phyloP scores from a whole-genome alignment of 2,797 vertebrate species.

The Tarsius wallacei region DNA sequence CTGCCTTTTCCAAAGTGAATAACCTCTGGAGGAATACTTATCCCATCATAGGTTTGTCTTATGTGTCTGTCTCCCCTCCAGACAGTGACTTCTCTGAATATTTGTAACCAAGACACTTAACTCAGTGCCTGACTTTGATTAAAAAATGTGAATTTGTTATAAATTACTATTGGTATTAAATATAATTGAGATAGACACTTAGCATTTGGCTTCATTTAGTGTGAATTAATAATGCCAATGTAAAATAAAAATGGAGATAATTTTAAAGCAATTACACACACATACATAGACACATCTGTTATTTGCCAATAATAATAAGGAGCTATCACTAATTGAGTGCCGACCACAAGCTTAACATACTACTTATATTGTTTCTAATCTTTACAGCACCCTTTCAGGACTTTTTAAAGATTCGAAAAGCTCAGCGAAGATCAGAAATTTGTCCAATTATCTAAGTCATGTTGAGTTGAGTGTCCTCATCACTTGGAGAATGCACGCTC shows the following conservation, averaged over 20 bases:
- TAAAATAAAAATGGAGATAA: not conserved
- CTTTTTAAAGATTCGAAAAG: slow-evolving; percentile 13
- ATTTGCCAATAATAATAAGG: slow-evolving; percentile 10
- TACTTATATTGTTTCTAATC: not conserved
- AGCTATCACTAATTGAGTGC: not conserved
- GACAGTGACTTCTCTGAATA: not conserved
- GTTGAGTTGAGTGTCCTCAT: not conserved
- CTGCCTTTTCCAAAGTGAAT: not conserved
- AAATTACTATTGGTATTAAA: not conserved
- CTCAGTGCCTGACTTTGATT: not conserved
- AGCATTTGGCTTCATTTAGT: not conserved
- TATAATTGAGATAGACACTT: not conserved
- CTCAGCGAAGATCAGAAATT: not conserved
- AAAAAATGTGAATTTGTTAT: not conserved
- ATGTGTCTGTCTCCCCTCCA: not conserved
- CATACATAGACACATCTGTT: not conserved
- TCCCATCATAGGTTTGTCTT: not conserved
- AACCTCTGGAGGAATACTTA: not conserved
- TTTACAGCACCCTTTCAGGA: not conserved
- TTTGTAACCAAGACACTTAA: not conserved
- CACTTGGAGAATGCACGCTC: not conserved
- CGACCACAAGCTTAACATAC: not conserved
- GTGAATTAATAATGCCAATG: slow-evolving; percentile 1
- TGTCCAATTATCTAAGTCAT: not conserved
- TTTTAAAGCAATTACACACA: not conserved